Evolutionary conservation across 2,797 vertebrate species (phyloP), one percentile per base, ranked within the genome.

Genomic region (Poeciliopsis gracilis): DNA sequence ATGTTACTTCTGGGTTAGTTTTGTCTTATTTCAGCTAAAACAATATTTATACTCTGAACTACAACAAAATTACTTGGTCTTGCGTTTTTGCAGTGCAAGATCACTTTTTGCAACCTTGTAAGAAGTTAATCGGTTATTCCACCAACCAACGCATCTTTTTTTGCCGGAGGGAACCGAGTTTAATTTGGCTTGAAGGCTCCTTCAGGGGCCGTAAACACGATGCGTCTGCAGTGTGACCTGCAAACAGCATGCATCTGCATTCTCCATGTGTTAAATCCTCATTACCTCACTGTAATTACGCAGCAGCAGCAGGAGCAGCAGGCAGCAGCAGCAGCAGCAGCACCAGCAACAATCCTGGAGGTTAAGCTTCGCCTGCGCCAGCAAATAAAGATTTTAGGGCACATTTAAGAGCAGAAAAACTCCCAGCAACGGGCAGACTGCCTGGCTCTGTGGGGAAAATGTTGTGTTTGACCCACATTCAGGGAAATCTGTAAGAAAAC

Each of bases 121-220:
- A n/a, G 51, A 46, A 46, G 46, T 1, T 57, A 16, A 46, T 13
- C 61, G 11, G 59, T 63, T 63, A 36, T 46, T 76, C 20, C 47
- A 67, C 30, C 72, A 67, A 87, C 51, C 47, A 7, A 18, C 41
- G 47, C 20, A 2, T 46, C 51, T 59, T 25, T 77, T 46, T 77
- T 53, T 77, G 82, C 81, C 76, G n/a, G 75, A 76, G 72, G 86
- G 87, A 79, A 87, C 73, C 66, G 85, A 78, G 73, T 90, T 91
- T 89, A 85, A 94, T 93, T 90, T 87, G 77, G 78, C 73, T 30
- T 2, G 80, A 71, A 78, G 84, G 74, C 71, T 89, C 87, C 84
- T 76, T 1, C 36, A 79, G 82, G 84, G 85, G 81, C 84, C 6
- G 82, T 90, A 86, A 89, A 91, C 83, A 79, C 77, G 79, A 84